Percentiles rank a stretch among this genome's conserved stretches.
Evolutionary conservation across 2,888 invertebrate genomes (phyloP).

Genomic region (Ectropis crepuscularia): DNA sequence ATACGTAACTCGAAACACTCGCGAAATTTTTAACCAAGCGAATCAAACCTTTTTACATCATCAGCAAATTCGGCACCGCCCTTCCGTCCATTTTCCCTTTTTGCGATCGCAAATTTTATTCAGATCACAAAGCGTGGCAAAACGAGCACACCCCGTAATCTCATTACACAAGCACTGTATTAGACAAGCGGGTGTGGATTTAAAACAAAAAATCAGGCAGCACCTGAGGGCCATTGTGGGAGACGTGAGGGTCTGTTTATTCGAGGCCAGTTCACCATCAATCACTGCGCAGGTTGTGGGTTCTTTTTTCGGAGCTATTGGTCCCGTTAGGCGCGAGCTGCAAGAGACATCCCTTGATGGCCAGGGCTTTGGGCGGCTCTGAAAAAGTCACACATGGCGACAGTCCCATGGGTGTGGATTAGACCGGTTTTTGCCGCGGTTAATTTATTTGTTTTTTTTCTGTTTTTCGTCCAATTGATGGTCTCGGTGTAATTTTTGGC

Average conservation of each 20-base stretch:
- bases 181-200: constrained; percentile 44
- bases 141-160: constrained; percentile 31
- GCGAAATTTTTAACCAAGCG: constrained; percentile 1
- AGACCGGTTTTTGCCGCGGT: constrained; percentile 13
- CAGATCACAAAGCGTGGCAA: constrained; percentile 38
- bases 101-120: constrained; percentile 23
- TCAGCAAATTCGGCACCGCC: constrained; percentile 13
- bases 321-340: constrained; percentile 64
- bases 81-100: constrained; percentile 15
- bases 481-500: constrained; percentile 7
- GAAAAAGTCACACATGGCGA: constrained; percentile 56
- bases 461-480: constrained; percentile 14
- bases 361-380: constrained; percentile 27
- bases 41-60: constrained; percentile 14
- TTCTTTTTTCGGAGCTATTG: constrained; percentile 72
- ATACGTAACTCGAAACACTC: not conserved
- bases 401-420: constrained; percentile 27
- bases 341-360: constrained; percentile 60
- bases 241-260: constrained; percentile 73
- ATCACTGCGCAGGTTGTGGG: constrained; percentile 60
- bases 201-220: constrained; percentile 59
- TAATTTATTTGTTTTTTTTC: constrained; percentile 15
- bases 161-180: constrained; percentile 33
- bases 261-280: constrained; percentile 72
- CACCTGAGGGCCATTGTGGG: constrained; percentile 70